Percentiles rank a stretch among this genome's conserved stretches.
These are phyloP conservation scores for Eupithecia subfuscata DNA, from an alignment of 2,888 invertebrate species.

Conservation along the genomic window DNA sequence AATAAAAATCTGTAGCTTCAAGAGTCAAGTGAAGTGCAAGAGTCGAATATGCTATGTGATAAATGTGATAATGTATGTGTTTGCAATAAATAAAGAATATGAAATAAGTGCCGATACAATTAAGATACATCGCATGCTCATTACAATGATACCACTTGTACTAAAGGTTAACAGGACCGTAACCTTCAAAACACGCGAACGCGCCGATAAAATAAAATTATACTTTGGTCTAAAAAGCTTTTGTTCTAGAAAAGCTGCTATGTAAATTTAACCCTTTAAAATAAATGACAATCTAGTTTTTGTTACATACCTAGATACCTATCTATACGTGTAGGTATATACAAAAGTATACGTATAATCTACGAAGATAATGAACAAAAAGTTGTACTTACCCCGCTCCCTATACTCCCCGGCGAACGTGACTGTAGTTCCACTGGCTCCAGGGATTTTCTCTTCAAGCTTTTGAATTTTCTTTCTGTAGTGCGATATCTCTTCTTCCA, in stretches of 20 bases:
- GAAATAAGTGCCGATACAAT: background rate
- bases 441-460: background rate
- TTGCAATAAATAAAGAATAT: too few relatives aligned
- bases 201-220: background rate
- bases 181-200: background rate
- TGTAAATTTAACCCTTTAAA: background rate
- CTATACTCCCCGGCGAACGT: background rate
- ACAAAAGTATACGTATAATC: background rate
- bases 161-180: background rate
- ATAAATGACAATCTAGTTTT: background rate
- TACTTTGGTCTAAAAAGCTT: background rate
- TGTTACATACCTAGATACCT: background rate
- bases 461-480: slow-evolving; percentile 2
- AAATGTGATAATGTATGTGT: background rate
- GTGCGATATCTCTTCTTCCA: slow-evolving; percentile 2
- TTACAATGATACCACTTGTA: background rate
- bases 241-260: background rate
- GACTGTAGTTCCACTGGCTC: background rate
- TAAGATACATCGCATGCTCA: background rate
- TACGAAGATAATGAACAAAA: background rate
- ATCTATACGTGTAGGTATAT: background rate
- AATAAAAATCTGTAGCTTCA: background rate
- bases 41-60: background rate
- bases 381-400: background rate
- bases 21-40: background rate